Percentiles rank a stretch among this genome's conserved stretches.
phyloP scores from a whole-genome alignment of 2,797 vertebrate genomes.

The Dendrocincla tyrannina region DNA sequence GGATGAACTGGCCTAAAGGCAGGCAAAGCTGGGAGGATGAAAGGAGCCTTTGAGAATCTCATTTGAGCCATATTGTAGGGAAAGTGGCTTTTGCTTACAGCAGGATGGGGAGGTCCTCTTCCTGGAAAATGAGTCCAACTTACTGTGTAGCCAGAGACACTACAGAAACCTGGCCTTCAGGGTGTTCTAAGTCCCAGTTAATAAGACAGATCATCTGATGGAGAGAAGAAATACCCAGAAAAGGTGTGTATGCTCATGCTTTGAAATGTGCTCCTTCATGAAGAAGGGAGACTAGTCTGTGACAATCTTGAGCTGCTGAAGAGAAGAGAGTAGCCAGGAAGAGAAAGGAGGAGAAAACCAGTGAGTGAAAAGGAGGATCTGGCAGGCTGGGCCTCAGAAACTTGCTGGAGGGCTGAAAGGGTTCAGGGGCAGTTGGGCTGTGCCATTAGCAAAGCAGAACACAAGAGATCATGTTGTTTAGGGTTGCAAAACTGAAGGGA shows the following conservation, averaged over 20 bases:
- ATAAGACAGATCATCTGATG: background rate
- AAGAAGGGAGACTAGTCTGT: background rate
- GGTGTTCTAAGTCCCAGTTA: background rate
- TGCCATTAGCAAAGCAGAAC: background rate
- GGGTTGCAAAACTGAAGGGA: background rate
- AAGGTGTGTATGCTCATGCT: background rate
- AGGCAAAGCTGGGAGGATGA: slow-evolving; percentile 24
- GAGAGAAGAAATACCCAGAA: background rate
- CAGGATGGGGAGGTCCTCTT: background rate
- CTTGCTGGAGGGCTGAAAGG: background rate
- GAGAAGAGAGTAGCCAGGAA: background rate
- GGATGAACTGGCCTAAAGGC: slow-evolving; percentile 16
- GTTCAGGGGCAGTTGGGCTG: background rate
- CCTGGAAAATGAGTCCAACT: slow-evolving; percentile 7
- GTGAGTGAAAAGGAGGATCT: background rate
- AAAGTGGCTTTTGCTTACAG: background rate
- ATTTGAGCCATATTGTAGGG: background rate
- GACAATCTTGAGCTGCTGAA: background rate
- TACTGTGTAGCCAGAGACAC: background rate
- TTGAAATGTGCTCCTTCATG: background rate
- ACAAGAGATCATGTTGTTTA: background rate
- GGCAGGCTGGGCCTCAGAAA: background rate
- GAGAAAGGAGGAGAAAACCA: background rate
- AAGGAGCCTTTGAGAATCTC: slow-evolving; percentile 50
- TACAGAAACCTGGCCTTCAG: background rate